Conservation (phyloP, 2,797 vertebrate species). For the Typhlichthys subterraneus region DNA sequence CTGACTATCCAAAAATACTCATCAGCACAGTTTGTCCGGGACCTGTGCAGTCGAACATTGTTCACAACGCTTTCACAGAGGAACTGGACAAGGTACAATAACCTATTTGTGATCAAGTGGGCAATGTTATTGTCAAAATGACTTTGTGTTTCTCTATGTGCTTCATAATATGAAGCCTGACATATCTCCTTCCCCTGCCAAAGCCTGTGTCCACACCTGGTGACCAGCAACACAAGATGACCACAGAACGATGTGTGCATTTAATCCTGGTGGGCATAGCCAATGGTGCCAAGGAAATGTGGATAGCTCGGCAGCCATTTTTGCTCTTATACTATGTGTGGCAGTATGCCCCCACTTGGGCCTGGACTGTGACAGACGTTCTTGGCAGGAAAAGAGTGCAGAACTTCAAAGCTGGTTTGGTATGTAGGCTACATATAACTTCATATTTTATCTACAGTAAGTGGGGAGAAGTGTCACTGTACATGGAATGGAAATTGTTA, state of each 20-base stretch:
- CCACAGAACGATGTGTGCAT: conserved; percentile 82
- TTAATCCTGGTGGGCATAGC: conserved; percentile 85
- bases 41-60: conserved; percentile 88
- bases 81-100: conserved; percentile 79
- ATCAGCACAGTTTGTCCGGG: conserved; percentile 89
- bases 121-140: no score
- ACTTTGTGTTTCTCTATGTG: no score
- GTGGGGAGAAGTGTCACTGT: no score
- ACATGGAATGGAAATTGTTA: no score
- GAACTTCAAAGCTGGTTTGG: conserved; percentile 90
- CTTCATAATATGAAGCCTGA: no score
- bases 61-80: conserved; percentile 86
- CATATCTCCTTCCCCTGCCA: conserved; percentile 1
- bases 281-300: conserved; percentile 89
- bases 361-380: conserved; percentile 77
- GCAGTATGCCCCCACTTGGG: conserved; percentile 90
- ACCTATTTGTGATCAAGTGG: no score
- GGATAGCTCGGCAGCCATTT: conserved; percentile 88
- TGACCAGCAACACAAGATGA: conserved; percentile 88
- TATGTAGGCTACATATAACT: conserved; percentile 63
- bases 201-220: conserved; percentile 69
- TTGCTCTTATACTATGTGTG: conserved; percentile 83
- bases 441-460: no score
- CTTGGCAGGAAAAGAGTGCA: conserved; percentile 84
- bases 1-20: conserved; percentile 82